Percentiles rank a stretch among this genome's conserved stretches.
These are phyloP conservation scores for Hylomyscus alleni DNA, from an alignment of 2,797 vertebrate species.

Conservation along the genomic window DNA sequence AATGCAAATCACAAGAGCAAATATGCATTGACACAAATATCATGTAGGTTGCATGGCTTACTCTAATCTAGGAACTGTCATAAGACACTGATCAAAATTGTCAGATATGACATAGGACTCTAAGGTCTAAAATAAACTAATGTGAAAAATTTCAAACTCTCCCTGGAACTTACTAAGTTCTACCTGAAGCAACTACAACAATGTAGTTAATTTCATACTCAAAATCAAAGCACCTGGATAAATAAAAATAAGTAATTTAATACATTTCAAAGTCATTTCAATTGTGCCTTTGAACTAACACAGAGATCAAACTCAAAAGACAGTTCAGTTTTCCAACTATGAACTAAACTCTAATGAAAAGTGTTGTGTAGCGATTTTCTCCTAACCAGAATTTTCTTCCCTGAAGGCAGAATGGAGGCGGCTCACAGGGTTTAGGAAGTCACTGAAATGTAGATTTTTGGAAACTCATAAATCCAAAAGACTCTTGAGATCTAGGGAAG, in stretches of 20 bases:
- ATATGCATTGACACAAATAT: slow-evolving; percentile 57
- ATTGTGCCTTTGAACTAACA: slow-evolving; percentile 26
- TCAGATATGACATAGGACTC: slow-evolving; percentile 61
- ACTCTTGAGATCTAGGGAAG: not conserved
- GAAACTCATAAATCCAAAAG: not conserved
- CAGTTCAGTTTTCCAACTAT: slow-evolving; percentile 71
- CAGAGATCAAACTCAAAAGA: slow-evolving; percentile 76
- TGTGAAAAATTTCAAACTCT: slow-evolving; percentile 48
- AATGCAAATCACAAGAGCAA: slow-evolving; percentile 36
- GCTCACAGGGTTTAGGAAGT: not conserved
- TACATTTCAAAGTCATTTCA: slow-evolving; percentile 84
- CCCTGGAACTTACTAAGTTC: slow-evolving; percentile 69
- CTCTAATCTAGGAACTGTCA: slow-evolving; percentile 45
- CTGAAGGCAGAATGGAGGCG: not conserved
- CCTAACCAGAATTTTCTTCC: not conserved
- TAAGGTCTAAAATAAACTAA: slow-evolving; percentile 62
- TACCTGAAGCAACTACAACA: slow-evolving; percentile 73
- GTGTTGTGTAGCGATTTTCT: not conserved
- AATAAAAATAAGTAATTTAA: slow-evolving; percentile 81
- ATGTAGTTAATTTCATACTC: slow-evolving; percentile 81
- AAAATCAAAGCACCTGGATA: slow-evolving; percentile 76
- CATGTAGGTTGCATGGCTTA: slow-evolving; percentile 55
- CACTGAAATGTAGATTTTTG: not conserved
- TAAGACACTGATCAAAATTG: slow-evolving; percentile 59
- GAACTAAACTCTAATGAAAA: slow-evolving; percentile 45